phyloP scores from a whole-genome alignment of 2,888 invertebrate species.

The Danaus chrysippus region DNA sequence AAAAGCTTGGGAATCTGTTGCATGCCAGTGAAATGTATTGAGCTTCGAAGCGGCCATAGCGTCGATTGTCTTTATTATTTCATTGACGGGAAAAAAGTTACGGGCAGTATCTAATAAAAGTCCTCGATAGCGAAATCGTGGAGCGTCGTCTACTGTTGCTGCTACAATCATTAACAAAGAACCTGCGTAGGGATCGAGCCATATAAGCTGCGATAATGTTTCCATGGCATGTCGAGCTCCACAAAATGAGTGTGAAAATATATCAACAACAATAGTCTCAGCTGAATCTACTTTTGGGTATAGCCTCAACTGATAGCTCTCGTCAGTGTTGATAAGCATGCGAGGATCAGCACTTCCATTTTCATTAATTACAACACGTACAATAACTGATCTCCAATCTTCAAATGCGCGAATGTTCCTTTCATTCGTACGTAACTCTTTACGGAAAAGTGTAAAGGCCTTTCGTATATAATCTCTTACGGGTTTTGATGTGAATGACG shows the following conservation, averaged over 20 bases:
- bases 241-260: conserved; percentile 83
- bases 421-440: conserved; percentile 66
- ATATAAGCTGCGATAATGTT: conserved; percentile 86
- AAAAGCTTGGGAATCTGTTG: conserved; percentile 93
- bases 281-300: conserved; percentile 61
- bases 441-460: conserved; percentile 68
- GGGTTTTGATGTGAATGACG: conserved; percentile 48
- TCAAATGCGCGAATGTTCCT: conserved; percentile 47
- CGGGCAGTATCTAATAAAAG: conserved; percentile 93
- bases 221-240: conserved; percentile 87
- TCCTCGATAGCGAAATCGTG: conserved; percentile 87
- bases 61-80: conserved; percentile 84
- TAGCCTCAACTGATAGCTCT: conserved; percentile 83
- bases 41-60: conserved; percentile 93
- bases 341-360: conserved; percentile 65
- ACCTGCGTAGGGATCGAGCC: conserved; percentile 82
- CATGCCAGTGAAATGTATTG: conserved; percentile 95
- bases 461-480: conserved; percentile 57
- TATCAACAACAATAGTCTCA: conserved; percentile 73
- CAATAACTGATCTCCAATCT: conserved; percentile 61
- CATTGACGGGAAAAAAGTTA: conserved; percentile 87
- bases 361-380: conserved; percentile 67
- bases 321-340: conserved; percentile 82
- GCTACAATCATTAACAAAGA: conserved; percentile 81
- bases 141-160: conserved; percentile 85